phyloP scores from a whole-genome alignment of 2,113 vertebrate genomes.

The Melanostigma gelatinosum region DNA sequence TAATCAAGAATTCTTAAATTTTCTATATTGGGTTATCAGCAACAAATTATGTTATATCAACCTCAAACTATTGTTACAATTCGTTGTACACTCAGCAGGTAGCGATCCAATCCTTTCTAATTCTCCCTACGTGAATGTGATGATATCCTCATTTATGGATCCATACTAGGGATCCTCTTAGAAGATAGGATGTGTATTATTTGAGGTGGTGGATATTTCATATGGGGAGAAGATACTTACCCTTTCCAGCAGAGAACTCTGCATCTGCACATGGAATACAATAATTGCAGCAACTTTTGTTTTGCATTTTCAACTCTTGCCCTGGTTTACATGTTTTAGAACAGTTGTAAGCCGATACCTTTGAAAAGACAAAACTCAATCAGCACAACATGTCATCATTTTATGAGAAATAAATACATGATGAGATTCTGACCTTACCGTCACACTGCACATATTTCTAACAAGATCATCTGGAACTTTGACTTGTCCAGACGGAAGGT shows the following conservation, averaged over 20 bases:
- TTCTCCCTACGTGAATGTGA: background rate
- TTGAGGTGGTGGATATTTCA: background rate
- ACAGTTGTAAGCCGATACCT: conserved; percentile 62
- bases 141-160: background rate
- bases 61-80: background rate
- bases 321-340: conserved; percentile 65
- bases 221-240: conserved; percentile 28
- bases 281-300: conserved; percentile 33
- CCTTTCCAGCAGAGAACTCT: conserved; percentile 31
- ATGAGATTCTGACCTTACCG: conserved; percentile 33
- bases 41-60: background rate
- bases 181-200: background rate
- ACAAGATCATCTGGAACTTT: background rate
- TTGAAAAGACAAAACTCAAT: background rate
- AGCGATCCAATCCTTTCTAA: background rate
- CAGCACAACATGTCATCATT: background rate
- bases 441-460: background rate
- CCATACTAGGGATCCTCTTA: background rate
- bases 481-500: conserved; percentile 25
- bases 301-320: conserved; percentile 16
- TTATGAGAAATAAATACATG: background rate
- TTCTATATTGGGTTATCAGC: too few species aligned
- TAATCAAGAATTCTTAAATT: background rate
- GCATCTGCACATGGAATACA: conserved; percentile 47
- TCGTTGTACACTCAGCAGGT: background rate